Evolutionary conservation across 2,797 vertebrate species (phyloP).

Genomic region (Thalassophryne amazonica): DNA sequence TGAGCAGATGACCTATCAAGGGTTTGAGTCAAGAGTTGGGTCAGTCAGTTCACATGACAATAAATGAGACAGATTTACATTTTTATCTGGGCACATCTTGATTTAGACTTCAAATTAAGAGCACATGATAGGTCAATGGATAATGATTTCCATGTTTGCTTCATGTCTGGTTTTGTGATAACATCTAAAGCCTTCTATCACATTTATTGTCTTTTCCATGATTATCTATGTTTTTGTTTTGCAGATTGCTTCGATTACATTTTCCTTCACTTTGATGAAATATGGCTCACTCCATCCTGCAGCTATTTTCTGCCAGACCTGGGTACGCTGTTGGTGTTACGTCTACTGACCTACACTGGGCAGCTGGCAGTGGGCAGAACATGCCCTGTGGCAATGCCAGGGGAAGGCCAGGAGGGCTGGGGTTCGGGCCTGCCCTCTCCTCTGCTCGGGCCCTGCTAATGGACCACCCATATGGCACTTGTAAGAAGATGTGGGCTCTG

Average conservation of each 20-base stretch:
- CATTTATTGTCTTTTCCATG: too few relatives aligned
- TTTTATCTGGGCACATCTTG: too few relatives aligned
- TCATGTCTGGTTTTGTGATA: too few relatives aligned
- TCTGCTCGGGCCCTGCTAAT: conserved; percentile 87
- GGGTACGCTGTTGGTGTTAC: conserved; percentile 59
- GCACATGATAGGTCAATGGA: too few relatives aligned
- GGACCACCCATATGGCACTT: conserved; percentile 93
- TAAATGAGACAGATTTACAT: too few relatives aligned
- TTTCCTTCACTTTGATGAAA: conserved; percentile 15
- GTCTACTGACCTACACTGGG: conserved; percentile 64
- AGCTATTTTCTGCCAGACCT: conserved; percentile 42
- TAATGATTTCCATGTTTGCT: too few relatives aligned
- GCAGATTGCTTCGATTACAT: background rate
- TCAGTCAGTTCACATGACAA: too few relatives aligned
- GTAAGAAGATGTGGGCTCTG: conserved; percentile 64
- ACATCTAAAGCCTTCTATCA: too few relatives aligned
- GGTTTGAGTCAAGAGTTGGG: too few relatives aligned
- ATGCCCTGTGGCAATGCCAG: conserved; percentile 81
- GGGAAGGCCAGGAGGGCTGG: conserved; percentile 72
- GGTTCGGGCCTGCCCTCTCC: conserved; percentile 61
- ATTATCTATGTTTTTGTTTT: background rate
- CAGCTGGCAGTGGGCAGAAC: conserved; percentile 80
- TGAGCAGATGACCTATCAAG: too few relatives aligned
- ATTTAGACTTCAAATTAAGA: too few relatives aligned
- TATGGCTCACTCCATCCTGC: conserved; percentile 11